Conservation (phyloP, 2,888 invertebrate species). For the Crossocerus cetratus region DNA sequence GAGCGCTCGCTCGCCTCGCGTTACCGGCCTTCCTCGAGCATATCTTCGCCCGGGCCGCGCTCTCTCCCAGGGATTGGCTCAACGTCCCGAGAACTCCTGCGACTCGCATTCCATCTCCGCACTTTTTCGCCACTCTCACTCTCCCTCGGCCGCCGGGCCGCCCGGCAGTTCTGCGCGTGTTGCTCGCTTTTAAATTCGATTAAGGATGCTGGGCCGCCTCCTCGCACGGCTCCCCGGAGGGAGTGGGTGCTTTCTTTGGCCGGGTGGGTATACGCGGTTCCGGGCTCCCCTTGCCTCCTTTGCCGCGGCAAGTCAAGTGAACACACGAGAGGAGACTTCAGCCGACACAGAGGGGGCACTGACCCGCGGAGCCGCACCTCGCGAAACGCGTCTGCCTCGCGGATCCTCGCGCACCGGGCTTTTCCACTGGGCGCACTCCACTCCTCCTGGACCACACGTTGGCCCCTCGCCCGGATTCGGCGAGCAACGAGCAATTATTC, state of each 20-base stretch:
- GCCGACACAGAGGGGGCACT: conserved; percentile 66
- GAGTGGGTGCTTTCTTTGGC: conserved; percentile 7
- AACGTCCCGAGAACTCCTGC: conserved; percentile 10
- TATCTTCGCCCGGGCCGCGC: background rate
- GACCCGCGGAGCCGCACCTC: conserved; percentile 69
- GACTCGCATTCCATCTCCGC: conserved; percentile 25
- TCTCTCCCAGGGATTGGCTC: background rate
- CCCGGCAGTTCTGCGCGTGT: background rate
- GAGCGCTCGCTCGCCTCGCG: conserved; percentile 15
- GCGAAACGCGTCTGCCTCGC: conserved; percentile 60
- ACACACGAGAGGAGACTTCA: conserved; percentile 59
- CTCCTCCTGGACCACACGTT: conserved; percentile 7
- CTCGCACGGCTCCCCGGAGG: background rate
- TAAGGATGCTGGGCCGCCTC: background rate
- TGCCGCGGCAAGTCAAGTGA: conserved; percentile 55
- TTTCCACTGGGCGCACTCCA: conserved; percentile 14
- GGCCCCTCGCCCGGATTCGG: no score
- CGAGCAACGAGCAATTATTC: no score
- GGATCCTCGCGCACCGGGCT: conserved; percentile 13
- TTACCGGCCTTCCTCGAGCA: background rate
- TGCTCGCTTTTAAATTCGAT: conserved; percentile 1
- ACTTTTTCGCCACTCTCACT: background rate
- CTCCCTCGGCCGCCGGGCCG: background rate
- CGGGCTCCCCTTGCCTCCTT: conserved; percentile 31
- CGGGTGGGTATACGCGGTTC: conserved; percentile 36